Evolutionary conservation across 1,140 invertebrate genomes (phyloP), one percentile per base, ranked within the genome.

Genomic region (Scaptomyza pallida): DNA sequence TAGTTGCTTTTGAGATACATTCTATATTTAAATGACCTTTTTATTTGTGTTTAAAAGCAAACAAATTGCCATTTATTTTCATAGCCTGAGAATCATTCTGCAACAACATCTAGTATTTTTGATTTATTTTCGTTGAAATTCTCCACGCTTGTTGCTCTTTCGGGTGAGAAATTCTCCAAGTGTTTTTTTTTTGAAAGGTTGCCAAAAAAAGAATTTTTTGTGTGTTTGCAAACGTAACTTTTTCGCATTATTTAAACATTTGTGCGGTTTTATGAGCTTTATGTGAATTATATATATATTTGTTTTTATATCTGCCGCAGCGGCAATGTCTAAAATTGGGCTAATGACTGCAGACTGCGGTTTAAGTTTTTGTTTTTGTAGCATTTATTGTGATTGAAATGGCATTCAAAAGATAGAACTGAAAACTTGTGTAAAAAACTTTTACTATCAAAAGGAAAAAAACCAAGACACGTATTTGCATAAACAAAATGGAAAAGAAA

Each of bases 261-360:
- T 64, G 60, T 72, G 68, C 35, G 43, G 52, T 41, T 59, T 59
- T 51, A 65, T 72, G 54, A 48, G 35, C 15, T 56, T 72, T 60
- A 68, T 72, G 60, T 54, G 37, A 48, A 55, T 75, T 60, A 63
- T 50, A 63, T 50, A 60, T 65, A 48, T 21, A 21, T 21, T 52
- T 52, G n/a, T n/a, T n/a, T n/a, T n/a, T n/a, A n/a, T 55, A 57
- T 75, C 37, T 30, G 8, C 43, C 47, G 43, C 64, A 43, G 30
- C 37, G 23, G 35, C 54, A 40, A 8, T 62, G 57, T 64, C 56
- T 68, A 15, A 75, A 88, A 76, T 78, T 88, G 64, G 82, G 82
- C 78, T 83, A 89, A 89, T 89, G 65, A 62, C 76, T 73, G 64
- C 47, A 51, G 71, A 51, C 74, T 78, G 65, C 47, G 76, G 68